A percentile compares a stretch with the other conserved stretches of the same genome.
Evolutionary conservation across 23 tunicate genomes (phyloP).

Genomic region (Diplosoma virens): DNA sequence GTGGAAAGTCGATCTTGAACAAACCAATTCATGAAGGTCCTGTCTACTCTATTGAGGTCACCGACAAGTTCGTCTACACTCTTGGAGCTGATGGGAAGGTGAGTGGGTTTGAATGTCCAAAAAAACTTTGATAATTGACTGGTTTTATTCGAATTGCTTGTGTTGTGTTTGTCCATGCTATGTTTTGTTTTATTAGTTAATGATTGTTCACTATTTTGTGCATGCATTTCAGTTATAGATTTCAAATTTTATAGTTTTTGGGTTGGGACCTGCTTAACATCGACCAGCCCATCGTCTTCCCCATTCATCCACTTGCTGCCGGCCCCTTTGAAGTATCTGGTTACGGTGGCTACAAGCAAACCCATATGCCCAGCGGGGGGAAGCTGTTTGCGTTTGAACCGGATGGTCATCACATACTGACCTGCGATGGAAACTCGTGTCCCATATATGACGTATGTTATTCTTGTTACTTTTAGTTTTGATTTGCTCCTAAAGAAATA

Average conservation of each 20-base stretch:
- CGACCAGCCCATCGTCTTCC: slow-evolving; percentile 20
- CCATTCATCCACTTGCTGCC: slow-evolving; percentile 43
- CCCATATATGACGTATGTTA: slow-evolving; percentile 44
- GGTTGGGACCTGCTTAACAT: slow-evolving; percentile 25
- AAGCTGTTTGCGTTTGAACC: slow-evolving; percentile 54
- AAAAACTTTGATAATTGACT: no score
- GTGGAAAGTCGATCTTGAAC: slow-evolving; percentile 5
- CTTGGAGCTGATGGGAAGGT: slow-evolving; percentile 70
- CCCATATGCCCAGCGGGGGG: slow-evolving; percentile 47
- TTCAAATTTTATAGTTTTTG: slow-evolving; percentile 7
- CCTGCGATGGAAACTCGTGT: slow-evolving; percentile 44
- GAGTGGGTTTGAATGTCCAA: neutral
- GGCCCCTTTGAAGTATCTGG: slow-evolving; percentile 70
- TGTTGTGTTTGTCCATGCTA: no score
- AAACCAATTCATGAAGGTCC: slow-evolving; percentile 42
- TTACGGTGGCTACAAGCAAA: slow-evolving; percentile 53
- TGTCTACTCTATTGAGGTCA: slow-evolving; percentile 27
- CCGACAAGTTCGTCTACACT: slow-evolving; percentile 46
- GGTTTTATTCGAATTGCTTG: no score
- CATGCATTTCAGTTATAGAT: no score
- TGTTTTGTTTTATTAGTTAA: no score
- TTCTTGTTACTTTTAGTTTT: no score
- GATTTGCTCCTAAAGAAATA: no score
- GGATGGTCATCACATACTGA: slow-evolving; percentile 44
- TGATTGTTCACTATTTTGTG: no score